Base-by-base conservation (phyloP, 2,113 vertebrate genomes). In the Brienomyrus longianalis region DNA sequence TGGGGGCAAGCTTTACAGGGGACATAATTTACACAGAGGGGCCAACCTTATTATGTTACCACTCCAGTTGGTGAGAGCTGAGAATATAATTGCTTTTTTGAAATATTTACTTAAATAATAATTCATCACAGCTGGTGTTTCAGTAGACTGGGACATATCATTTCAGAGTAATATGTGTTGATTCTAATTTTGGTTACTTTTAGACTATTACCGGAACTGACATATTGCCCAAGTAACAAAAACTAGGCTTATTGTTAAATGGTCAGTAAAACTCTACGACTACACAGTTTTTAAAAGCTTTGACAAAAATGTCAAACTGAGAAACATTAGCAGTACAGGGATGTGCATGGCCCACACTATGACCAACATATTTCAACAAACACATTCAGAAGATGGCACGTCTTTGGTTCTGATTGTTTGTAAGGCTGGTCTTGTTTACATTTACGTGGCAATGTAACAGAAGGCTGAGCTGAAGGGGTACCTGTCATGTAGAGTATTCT, bases 371-470 rank as follows among this genome's bases (percentile, higher is more conserved):
- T 9, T 27, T 27, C 13, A 51, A 45, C 23, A 51, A 88, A 88
- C 6, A 45, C 62, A 70, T 31, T 50, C 2, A 39, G 48, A 39
- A 66, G 2, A 21, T 31, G 51, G 43, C 84, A 59, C 66, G 31
- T 2, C 59, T 39, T 80, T 52, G 45, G 45, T 45, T 70, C 89
- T 89, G n/a, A 3, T 90, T 48, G 70, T 80, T 59, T 59, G 23
- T 7, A 23, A 23, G 27, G 70, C 77, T 87, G 80, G 35, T 21
- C 89, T 52, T 89, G 92, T 92, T 93, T 66, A 91, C 88, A 92
- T 93, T 54, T 54, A 6, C 17, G 5, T 21, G 90, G 92, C 90
- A 90, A 93, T 91, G 80, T 89, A 89, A 86, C 50, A 21, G 88
- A 88, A 92, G 87, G 88, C 88, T 91, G 88, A 90, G 86, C 62